Percentiles rank a stretch among this genome's conserved stretches.
Conservation (phyloP, 35 echinoderm and acorn worm genomes). For the Ophiothrix spiculata region DNA sequence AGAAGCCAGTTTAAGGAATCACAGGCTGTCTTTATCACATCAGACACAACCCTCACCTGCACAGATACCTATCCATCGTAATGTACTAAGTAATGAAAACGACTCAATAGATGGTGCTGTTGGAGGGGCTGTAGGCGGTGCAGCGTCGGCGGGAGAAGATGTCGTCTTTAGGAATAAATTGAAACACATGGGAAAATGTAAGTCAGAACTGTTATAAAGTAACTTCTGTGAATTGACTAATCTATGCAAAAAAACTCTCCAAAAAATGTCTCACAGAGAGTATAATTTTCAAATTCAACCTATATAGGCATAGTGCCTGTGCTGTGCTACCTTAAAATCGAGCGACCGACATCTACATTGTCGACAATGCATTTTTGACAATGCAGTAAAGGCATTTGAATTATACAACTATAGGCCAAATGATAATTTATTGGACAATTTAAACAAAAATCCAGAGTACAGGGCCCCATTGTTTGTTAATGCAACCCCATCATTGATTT, state of each 20-base stretch:
- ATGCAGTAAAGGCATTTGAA: too few relatives aligned
- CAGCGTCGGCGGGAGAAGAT: constrained; percentile 30
- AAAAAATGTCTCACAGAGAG: background rate
- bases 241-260: background rate
- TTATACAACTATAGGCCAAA: too few relatives aligned
- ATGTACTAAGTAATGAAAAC: background rate
- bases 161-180: constrained; percentile 59
- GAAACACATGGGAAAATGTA: constrained; percentile 60
- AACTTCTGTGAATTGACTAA: background rate
- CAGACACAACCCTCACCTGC: background rate
- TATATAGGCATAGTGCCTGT: background rate
- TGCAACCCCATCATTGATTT: too few relatives aligned
- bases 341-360: too few relatives aligned
- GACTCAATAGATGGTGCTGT: background rate
- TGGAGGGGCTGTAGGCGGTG: constrained; percentile 9
- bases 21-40: background rate
- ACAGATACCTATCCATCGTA: background rate
- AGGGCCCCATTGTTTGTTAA: too few relatives aligned
- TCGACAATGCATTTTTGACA: too few relatives aligned
- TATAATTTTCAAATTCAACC: background rate
- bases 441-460: too few relatives aligned
- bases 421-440: too few relatives aligned
- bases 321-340: background rate
- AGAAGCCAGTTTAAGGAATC: background rate
- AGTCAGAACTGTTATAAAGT: background rate